Base-by-base conservation (phyloP, 2,797 vertebrate genomes). In the Crocodylus rhombifer region DNA sequence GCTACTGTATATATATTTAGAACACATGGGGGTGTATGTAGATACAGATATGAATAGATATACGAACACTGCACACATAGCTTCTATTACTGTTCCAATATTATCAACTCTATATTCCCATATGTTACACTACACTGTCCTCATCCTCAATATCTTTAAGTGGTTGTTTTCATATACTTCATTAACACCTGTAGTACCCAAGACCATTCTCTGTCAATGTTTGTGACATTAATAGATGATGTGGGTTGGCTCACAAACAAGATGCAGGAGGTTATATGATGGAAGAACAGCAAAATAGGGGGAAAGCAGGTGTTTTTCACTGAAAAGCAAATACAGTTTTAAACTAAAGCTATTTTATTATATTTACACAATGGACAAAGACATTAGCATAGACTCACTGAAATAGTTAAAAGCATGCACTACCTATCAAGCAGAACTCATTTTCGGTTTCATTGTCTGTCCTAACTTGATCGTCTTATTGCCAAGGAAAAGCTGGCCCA, bases 11-110 rank as follows among this genome's bases (percentile, higher is more conserved):
- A 36, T 97, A 95, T 96, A 97, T 97, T 96, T 97, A 97, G 95
- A 95, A 94, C 65, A 65, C 5, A 55, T 84, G 95, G 95, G 95
- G 93, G 90, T 96, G 80, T 96, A 93, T 91, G 92, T 94, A 95
- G 95, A 91, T 95, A 89, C 78, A 95, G 92, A 95, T 95, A 97
- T 96, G 97, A 97, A 97, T 96, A 97, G 95, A 75, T 87, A 92
- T 73, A 91, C 90, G 93, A 95, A 82, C 88, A 96, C 77, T 51
- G 10, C 10, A 51, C 79, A 77, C 92, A 94, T 82, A 95, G 84
- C 64, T 91, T 85, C 94, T 91, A 97, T 96, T 94, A 89, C 87
- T 96, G 84, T 95, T 97, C 89, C 87, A 95, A 81, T 94, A 94
- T 90, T 93, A 96, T 95, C 83, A 85, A 87, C 90, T 95, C 91